Percentiles rank a stretch among this genome's conserved stretches.
These are phyloP conservation scores for Ispidina lecontei DNA, from an alignment of 2,797 vertebrate species.

Conservation along the genomic window DNA sequence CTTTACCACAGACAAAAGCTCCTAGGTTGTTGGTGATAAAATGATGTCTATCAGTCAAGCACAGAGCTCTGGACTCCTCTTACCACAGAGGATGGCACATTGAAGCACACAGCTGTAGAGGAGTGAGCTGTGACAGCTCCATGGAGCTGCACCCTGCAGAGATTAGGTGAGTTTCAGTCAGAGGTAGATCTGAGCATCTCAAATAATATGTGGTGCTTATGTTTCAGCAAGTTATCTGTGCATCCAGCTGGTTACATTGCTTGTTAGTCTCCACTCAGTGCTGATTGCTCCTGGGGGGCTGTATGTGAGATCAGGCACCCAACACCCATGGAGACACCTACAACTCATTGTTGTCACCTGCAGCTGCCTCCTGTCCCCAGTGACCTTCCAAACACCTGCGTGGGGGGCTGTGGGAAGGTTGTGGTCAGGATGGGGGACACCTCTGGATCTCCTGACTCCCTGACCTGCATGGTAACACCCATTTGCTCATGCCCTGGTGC, in stretches of 20 bases:
- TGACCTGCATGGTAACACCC: accelerated
- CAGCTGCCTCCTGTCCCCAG: background rate
- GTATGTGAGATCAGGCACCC: background rate
- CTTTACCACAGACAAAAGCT: background rate
- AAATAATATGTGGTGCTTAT: background rate
- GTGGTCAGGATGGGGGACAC: background rate
- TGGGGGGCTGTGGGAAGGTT: background rate
- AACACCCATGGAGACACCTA: background rate
- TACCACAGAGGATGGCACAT: background rate
- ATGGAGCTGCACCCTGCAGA: background rate
- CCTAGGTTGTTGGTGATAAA: background rate
- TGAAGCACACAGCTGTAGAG: background rate
- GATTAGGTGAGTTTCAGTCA: background rate
- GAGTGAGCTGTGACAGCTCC: background rate
- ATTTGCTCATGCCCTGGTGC: background rate
- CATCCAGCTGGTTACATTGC: background rate
- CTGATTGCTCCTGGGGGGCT: background rate
- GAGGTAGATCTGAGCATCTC: background rate
- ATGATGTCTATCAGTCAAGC: background rate
- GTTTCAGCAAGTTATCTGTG: background rate
- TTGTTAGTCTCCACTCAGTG: background rate
- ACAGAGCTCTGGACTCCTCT: background rate
- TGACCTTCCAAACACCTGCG: background rate
- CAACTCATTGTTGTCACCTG: background rate
- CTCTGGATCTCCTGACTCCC: background rate